These are phyloP conservation scores for Mesaphorura yosii DNA, from an alignment of 1,140 invertebrate species.

Conservation along the genomic window DNA sequence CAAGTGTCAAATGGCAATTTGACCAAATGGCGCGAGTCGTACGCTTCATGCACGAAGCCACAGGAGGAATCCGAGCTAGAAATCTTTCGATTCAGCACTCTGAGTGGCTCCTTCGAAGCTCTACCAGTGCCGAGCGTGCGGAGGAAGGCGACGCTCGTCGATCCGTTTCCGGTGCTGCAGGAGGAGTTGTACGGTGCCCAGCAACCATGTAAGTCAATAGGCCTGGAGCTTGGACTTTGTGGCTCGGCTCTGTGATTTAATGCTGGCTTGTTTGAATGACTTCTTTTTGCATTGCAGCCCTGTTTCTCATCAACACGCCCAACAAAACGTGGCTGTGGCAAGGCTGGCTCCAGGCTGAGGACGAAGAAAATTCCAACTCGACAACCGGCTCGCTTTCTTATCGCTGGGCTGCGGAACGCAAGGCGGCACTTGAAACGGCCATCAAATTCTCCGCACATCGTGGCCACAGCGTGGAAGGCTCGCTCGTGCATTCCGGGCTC, in stretches of 20 bases:
- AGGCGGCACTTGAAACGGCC: slow-evolving; percentile 68
- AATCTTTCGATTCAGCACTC: too few species aligned
- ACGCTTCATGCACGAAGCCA: too few species aligned
- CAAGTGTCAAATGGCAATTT: slow-evolving; percentile 9
- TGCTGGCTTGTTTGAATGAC: slow-evolving; percentile 13
- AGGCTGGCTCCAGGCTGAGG: too few species aligned
- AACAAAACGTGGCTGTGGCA: slow-evolving; percentile 75
- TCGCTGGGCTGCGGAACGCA: slow-evolving; percentile 65
- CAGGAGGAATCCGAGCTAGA: too few species aligned
- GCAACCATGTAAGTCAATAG: slow-evolving; percentile 72
- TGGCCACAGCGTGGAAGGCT: slow-evolving; percentile 16
- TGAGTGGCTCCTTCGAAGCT: too few species aligned
- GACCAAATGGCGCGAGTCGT: slow-evolving; percentile 13
- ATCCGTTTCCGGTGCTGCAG: slow-evolving; percentile 72
- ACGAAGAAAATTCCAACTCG: too few species aligned
- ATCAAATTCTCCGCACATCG: slow-evolving; percentile 58
- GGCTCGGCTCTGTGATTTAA: too few species aligned
- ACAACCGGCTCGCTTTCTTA: slow-evolving; percentile 59
- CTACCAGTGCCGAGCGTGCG: too few species aligned
- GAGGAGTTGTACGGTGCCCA: slow-evolving; percentile 66
- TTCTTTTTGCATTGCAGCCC: slow-evolving; percentile 48
- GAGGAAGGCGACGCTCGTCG: too few species aligned
- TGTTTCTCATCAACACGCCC: slow-evolving; percentile 70
- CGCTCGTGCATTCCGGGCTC: slow-evolving; percentile 68
- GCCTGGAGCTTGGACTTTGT: too few species aligned